phyloP scores from a whole-genome alignment of 2,888 invertebrate species.

The Nemotelus nigrinus region DNA sequence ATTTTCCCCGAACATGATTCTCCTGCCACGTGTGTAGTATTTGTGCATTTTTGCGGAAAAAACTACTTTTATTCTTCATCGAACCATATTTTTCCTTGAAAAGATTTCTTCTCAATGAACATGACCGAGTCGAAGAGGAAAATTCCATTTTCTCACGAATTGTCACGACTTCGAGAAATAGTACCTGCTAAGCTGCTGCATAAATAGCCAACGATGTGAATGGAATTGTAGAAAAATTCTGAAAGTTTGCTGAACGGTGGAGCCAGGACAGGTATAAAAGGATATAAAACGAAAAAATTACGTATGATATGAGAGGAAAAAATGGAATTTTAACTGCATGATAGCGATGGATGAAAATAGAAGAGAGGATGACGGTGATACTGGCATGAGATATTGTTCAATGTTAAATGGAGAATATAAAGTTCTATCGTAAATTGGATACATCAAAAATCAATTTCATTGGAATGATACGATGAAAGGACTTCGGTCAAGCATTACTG shows the following conservation, averaged over 20 bases:
- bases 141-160: too few species aligned
- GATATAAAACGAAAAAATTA: not conserved
- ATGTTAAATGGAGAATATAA: not conserved
- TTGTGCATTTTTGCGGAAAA: not conserved
- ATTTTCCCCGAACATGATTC: not conserved
- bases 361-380: not conserved
- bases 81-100: not conserved
- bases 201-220: slow-evolving; percentile 1
- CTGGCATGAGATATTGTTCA: not conserved
- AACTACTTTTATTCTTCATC: not conserved
- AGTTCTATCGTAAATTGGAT: slow-evolving; percentile 7
- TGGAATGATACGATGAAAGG: not conserved
- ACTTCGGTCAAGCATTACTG: too few species aligned
- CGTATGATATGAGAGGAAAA: slow-evolving; percentile 3
- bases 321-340: not conserved
- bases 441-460: slow-evolving; percentile 1
- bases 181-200: not conserved
- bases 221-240: not conserved
- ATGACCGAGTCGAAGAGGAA: too few species aligned
- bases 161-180: too few species aligned
- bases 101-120: too few species aligned
- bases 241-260: not conserved
- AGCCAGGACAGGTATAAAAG: not conserved
- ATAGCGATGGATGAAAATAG: not conserved
- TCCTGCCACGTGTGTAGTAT: not conserved